These are phyloP conservation scores for Lamprologus callipterus DNA, from an alignment of 2,113 vertebrate species.

Conservation along the genomic window DNA sequence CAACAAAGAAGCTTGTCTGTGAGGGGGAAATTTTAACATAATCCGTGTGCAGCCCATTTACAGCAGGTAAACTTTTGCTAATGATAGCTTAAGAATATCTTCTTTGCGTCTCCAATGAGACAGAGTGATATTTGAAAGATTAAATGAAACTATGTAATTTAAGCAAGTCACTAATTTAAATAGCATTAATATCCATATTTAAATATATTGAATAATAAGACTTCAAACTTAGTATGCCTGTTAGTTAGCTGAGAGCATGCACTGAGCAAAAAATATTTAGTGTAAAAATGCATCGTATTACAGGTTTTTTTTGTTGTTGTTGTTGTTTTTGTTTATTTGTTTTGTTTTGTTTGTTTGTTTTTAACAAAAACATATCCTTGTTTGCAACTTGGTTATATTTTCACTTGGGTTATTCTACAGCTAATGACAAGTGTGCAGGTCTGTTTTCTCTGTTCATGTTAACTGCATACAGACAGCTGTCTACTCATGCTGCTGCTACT, in stretches of 20 bases:
- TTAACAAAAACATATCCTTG: neutral
- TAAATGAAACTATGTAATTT: neutral
- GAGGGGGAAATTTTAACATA: neutral
- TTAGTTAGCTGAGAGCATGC: neutral
- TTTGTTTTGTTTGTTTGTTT: neutral
- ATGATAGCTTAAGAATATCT: neutral
- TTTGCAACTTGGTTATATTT: neutral
- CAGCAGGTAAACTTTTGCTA: neutral
- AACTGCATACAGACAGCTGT: neutral
- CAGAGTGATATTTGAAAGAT: neutral
- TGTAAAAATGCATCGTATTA: neutral
- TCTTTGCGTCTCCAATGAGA: neutral
- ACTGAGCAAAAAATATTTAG: neutral
- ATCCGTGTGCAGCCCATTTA: neutral
- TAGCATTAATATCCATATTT: neutral
- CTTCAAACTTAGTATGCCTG: neutral
- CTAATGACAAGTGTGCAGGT: neutral
- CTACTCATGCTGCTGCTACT: neutral
- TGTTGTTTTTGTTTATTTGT: too few species aligned
- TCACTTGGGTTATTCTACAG: neutral
- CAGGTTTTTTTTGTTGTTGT: accelerated
- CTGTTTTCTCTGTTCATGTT: neutral
- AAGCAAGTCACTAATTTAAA: neutral
- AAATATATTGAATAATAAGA: neutral
- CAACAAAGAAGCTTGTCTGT: neutral